These are phyloP conservation scores for Orthosia gothica DNA, from an alignment of 2,888 invertebrate species.

Conservation along the genomic window DNA sequence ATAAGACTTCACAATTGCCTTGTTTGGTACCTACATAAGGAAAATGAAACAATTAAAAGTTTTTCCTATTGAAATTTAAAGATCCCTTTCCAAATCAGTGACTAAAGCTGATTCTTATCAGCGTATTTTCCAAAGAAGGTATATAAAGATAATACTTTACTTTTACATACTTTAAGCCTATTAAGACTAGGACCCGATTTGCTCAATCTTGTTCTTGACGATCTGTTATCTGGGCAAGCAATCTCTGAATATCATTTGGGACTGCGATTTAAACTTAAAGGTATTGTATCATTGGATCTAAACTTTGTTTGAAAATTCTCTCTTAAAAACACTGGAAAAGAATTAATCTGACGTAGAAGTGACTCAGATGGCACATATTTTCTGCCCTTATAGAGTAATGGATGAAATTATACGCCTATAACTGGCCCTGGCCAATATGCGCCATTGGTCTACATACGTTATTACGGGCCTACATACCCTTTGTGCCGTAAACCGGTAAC, in stretches of 20 bases:
- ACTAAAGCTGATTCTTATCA: slow-evolving; percentile 21
- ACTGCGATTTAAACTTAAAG: slow-evolving; percentile 49
- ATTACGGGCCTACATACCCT: no score
- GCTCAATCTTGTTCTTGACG: slow-evolving; percentile 52
- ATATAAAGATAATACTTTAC: slow-evolving; percentile 35
- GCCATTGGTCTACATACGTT: no score
- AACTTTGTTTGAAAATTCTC: slow-evolving; percentile 43
- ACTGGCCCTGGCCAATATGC: no score
- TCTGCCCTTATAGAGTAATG: neutral
- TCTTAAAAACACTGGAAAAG: neutral
- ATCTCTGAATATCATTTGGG: slow-evolving; percentile 58
- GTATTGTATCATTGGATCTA: slow-evolving; percentile 28
- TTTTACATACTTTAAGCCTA: slow-evolving; percentile 52
- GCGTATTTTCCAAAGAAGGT: slow-evolving; percentile 18
- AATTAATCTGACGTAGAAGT: slow-evolving; percentile 4
- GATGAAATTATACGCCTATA: neutral
- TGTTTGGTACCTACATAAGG: neutral
- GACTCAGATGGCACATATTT: neutral
- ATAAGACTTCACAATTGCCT: neutral
- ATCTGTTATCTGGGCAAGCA: slow-evolving; percentile 53
- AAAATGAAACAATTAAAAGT: slow-evolving; percentile 5
- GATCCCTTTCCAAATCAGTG: slow-evolving; percentile 17
- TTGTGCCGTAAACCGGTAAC: no score
- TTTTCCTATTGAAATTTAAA: slow-evolving; percentile 6
- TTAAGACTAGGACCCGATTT: slow-evolving; percentile 52